Base-by-base conservation (phyloP, 2,113 vertebrate genomes). In the Hypomesus transpacificus region DNA sequence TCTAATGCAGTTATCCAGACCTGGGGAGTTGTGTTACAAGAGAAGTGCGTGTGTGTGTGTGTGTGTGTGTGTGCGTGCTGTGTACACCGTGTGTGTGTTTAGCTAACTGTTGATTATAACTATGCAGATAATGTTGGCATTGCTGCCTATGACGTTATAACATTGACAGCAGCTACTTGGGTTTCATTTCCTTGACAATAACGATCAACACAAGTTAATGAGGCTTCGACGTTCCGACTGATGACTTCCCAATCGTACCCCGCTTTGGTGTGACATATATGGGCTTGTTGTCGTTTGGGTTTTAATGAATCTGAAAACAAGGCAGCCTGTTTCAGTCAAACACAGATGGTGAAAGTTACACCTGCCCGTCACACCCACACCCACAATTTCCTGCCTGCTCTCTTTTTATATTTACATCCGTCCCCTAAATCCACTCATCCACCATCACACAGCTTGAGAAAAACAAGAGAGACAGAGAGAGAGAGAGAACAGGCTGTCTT, bases 361-460 rank as follows among this genome's bases (percentile, higher is more conserved):
- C 85, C 89, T 90, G 87, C 85, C 71, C 68, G 26, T 28, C 53
- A 58, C 3, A 65, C 16, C 71, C 82, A 1, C 53, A 21, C 71
- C 77, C 61, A 46, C 79, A 81, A 63, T 52, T 69, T 77, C 69
- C 75, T 84, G 86, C 79, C 76, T 28, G 34, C 81, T n/a, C 34
- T 82, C 91, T 85, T 89, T 86, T 89, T 9, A 63, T 73, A 54
- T 67, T 22, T 17, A 6, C 67, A 63, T 64, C 72, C 72, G 68
- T 72, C 52, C 52, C 70, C 73, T 53, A 65, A 62, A 58, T 59
- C 63, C 17, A 46, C 52, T 54, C 64, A 13, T 14, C 54, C 74
- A 70, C 73, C 69, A 51, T 68, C 66, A 39, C 85, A 75, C 71
- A 79, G 81, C 82, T 78, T 69, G 80, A 74, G 80, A 39, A 71